Conservation (phyloP, 2,797 vertebrate genomes). For the Borostomias antarcticus region DNA sequence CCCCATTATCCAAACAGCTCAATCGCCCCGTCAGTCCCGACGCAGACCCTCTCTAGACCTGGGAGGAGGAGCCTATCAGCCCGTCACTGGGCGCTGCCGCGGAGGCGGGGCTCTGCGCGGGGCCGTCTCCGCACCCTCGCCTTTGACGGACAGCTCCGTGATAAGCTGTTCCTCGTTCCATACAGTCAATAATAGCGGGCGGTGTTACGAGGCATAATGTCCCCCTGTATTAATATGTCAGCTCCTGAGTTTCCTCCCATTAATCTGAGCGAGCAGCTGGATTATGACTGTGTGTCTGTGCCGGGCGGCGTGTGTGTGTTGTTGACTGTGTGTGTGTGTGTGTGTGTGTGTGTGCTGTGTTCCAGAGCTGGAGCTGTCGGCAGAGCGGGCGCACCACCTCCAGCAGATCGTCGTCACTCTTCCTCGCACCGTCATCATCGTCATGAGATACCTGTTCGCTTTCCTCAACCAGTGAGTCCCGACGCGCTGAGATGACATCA, state of each 20-base stretch:
- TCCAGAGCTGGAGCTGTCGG: conserved; percentile 88
- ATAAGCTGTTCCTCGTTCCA: not conserved
- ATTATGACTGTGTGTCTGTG: not conserved
- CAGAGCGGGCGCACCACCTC: conserved; percentile 92
- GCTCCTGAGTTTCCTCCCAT: conserved; percentile 6
- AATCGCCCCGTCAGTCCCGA: conserved; percentile 36
- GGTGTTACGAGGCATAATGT: conserved; percentile 6
- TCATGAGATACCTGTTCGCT: conserved; percentile 99
- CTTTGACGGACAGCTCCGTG: conserved; percentile 8
- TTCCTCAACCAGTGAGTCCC: conserved; percentile 97
- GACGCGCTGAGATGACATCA: not conserved
- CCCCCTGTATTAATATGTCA: not conserved
- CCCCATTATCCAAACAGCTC: conserved; percentile 35
- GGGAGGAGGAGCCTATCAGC: no score
- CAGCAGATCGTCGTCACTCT: conserved; percentile 93
- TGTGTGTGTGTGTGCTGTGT: no score
- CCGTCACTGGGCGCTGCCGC: no score
- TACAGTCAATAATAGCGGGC: conserved; percentile 15
- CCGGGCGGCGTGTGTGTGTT: no score
- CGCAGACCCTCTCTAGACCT: conserved; percentile 24
- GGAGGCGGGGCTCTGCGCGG: not conserved
- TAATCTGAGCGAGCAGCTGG: not conserved
- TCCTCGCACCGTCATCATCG: conserved; percentile 90
- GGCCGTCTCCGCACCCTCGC: not conserved
- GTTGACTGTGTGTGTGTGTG: no score